Base-by-base conservation (phyloP, 2,888 invertebrate species). In the Stenchaetothrips biformis region DNA sequence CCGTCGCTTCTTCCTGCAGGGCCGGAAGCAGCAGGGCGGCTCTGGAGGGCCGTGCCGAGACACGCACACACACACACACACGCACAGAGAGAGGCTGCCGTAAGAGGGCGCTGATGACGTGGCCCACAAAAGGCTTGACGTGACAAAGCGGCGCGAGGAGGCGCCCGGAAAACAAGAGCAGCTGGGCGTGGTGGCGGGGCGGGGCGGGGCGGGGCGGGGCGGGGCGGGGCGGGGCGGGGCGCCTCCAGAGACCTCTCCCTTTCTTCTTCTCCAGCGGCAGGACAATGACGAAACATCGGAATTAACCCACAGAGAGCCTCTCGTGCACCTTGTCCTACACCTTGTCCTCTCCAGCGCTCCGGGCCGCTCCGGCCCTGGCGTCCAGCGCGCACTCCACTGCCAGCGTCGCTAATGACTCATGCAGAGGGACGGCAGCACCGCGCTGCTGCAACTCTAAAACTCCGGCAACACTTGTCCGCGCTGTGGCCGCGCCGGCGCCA, bases 121-220 rank as follows among this genome's bases (percentile, higher is more conserved):
- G 21, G 67, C 67, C 67, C 67, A 74, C 67, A 74, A 74, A 74
- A 74, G 67, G 67, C 67, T 74, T 74, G 67, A 74, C 67, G 11
- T 74, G 67, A 74, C 67, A 74, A 74, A 74, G 67, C 67, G 67
- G 67, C 67, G 67, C 67, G 67, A 74, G 67, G 25, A 21, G 21
- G 25, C 25, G 67, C 25, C 67, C 21, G 21, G 67, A 53, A 53
- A 53, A 53, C 53, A 53, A 53, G 53, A 53, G 53, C 53, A 37
- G 37, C 37, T 13, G 9, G 53, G 18, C 16, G 53, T 13, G 53
- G 53, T 18, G 13, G 53, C 13, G 53, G 53, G 53, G 53, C 53
- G 53, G 53, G 13, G 53, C 53, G 18, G 53, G 37, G 37, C 37
- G 37, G 37, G 37, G 37, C 37, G 37, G 37, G 37, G 37, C 37